Evolutionary conservation across 2,888 invertebrate species (phyloP).

Genomic region (Amitus sp.): DNA sequence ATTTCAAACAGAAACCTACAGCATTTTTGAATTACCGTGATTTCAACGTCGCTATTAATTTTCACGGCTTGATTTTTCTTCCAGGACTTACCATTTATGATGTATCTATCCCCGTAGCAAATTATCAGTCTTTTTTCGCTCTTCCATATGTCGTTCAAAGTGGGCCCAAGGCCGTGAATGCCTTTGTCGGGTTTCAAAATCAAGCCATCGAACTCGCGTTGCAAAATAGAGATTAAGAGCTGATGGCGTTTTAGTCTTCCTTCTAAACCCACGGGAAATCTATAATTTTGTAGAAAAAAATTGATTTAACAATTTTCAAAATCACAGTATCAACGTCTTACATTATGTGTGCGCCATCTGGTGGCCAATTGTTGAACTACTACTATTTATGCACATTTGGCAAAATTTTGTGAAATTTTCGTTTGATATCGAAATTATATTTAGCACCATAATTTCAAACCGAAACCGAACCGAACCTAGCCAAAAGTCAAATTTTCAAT

Average conservation of each 20-base stretch:
- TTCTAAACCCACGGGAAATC: conserved; percentile 77
- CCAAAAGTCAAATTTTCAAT: too few relatives aligned
- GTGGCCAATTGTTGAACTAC: too few relatives aligned
- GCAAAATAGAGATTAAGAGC: conserved; percentile 69
- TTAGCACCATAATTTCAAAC: too few relatives aligned
- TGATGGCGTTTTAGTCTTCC: conserved; percentile 68
- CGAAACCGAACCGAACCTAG: too few relatives aligned
- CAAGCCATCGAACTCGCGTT: conserved; percentile 70
- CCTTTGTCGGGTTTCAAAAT: conserved; percentile 65
- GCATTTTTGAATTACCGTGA: too few relatives aligned
- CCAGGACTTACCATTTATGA: conserved; percentile 63
- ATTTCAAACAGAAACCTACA: too few relatives aligned
- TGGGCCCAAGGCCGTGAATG: conserved; percentile 67
- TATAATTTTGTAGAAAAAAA: conserved; percentile 15
- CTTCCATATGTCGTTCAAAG: conserved; percentile 67
- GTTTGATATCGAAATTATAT: too few relatives aligned
- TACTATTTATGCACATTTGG: too few relatives aligned
- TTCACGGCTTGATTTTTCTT: neutral
- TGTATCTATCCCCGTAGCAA: conserved; percentile 68
- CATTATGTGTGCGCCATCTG: too few relatives aligned
- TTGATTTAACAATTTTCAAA: neutral
- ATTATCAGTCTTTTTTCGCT: conserved; percentile 68
- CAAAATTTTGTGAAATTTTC: too few relatives aligned
- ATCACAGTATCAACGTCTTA: too few relatives aligned
- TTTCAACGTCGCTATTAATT: too few relatives aligned